phyloP scores from a whole-genome alignment of 2,113 vertebrate species.

The Coptodon bakossiorum region DNA sequence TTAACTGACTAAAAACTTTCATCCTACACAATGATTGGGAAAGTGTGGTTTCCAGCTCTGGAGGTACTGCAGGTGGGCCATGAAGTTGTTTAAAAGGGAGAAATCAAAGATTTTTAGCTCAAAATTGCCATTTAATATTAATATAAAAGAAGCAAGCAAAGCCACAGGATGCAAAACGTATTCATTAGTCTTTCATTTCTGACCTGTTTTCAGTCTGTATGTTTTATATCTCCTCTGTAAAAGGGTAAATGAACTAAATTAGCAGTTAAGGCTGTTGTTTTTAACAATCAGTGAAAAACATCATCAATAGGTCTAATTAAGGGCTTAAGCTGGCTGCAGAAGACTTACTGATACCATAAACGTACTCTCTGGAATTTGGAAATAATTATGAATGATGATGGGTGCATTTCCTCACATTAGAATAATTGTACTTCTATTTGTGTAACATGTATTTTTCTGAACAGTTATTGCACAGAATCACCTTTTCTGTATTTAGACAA shows the following conservation, averaged over 20 bases:
- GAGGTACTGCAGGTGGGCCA: neutral
- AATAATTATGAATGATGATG: neutral
- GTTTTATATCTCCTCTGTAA: neutral
- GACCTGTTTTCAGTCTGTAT: neutral
- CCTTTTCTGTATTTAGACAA: neutral
- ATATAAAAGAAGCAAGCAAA: neutral
- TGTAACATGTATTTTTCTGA: neutral
- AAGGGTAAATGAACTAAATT: neutral
- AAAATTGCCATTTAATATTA: neutral
- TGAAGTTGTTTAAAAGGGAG: neutral
- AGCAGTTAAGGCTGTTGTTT: neutral
- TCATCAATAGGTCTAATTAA: neutral
- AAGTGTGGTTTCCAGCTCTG: neutral
- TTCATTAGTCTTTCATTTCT: neutral
- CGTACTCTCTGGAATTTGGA: neutral
- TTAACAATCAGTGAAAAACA: neutral
- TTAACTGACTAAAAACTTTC: neutral
- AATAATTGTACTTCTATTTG: neutral
- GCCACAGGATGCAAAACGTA: neutral
- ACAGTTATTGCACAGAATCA: neutral
- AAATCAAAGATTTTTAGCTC: neutral
- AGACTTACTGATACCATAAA: neutral
- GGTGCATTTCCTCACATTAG: neutral
- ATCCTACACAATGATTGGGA: neutral
- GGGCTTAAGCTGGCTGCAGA: neutral